Base-by-base conservation (phyloP, 2,888 invertebrate species). In the Maniola hyperantus region DNA sequence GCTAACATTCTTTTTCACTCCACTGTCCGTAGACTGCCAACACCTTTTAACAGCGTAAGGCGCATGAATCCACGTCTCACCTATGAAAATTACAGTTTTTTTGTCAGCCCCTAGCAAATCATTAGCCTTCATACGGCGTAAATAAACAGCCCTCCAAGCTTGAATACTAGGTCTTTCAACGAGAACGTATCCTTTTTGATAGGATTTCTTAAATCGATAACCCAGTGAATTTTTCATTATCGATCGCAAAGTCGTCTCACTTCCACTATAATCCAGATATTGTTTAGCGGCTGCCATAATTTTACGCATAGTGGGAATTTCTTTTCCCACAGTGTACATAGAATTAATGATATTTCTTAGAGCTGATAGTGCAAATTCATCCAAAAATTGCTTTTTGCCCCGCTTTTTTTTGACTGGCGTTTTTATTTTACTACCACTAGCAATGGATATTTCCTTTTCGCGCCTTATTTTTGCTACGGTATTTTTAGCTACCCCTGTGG, bases 301-400 rank as follows among this genome's bases (percentile, higher is more conserved):
- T 66, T 76, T 75, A 50, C 68, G 65, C 66, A 75, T 66, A 53
- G 74, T 74, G 18, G 70, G 72, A 13, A 72, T 65, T 71, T 72
- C 69, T 67, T 72, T 72, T 42, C 67, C 64, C 33, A 71, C 74
- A 6, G 70, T 73, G 53, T 74, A 74, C 57, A 76, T 71, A n/a
- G 62, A 67, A 62, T 67, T 58, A 64, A 76, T 72, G 7, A 75
- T 73, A 73, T 75, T 73, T 66, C 60, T 66, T 55, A 70, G 58
- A 50, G 72, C 71, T 58, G 67, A 42, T 65, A 44, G 11, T 13
- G 44, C 5, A 44, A 44, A 44, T 44, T 13, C 44, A 13, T 44
- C 44, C 10, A 44, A 44, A 44, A 10, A 44, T 44, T 44, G 10
- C 44, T 44, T 44, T 44, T 13, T 44, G 13, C n/a, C 44, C n/a